Percentiles rank a stretch among this genome's conserved stretches.
phyloP scores from a whole-genome alignment of 2,113 vertebrate genomes.

The Trichomycterus rosablanca region DNA sequence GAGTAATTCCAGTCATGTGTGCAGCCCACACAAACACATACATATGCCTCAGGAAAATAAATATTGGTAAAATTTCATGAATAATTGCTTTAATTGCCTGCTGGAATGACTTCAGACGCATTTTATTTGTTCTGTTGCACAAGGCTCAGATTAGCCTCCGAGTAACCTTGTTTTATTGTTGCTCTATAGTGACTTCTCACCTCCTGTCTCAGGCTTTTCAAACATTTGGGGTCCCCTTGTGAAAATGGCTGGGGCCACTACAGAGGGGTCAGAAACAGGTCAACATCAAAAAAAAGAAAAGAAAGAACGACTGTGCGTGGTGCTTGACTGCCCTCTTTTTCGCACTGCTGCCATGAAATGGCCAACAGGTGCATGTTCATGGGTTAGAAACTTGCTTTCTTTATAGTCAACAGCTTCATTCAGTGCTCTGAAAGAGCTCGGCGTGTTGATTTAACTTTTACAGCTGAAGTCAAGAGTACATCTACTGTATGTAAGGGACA shows the following conservation, averaged over 20 bases:
- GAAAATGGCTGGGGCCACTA: conserved; percentile 58
- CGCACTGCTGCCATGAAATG: conserved; percentile 51
- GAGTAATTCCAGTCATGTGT: too few relatives aligned
- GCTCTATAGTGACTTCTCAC: conserved; percentile 49
- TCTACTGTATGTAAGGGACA: too few relatives aligned
- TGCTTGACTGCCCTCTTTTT: too few relatives aligned
- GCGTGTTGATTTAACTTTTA: too few relatives aligned
- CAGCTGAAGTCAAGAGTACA: too few relatives aligned
- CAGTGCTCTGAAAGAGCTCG: too few relatives aligned
- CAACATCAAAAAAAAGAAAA: conserved; percentile 57
- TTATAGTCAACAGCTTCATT: too few relatives aligned
- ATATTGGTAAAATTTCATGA: background rate
- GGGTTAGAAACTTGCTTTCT: conserved; percentile 8
- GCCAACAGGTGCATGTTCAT: conserved; percentile 63
- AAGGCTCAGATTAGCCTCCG: conserved; percentile 62
- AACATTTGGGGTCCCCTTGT: conserved; percentile 59
- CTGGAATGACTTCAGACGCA: conserved; percentile 42
- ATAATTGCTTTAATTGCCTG: conserved; percentile 36
- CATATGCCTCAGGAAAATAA: background rate
- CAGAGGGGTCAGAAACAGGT: conserved; percentile 64
- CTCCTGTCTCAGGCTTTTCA: conserved; percentile 58
- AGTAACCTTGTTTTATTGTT: conserved; percentile 65
- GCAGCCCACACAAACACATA: background rate
- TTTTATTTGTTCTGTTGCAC: conserved; percentile 57
- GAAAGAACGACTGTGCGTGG: conserved; percentile 36